A percentile compares a stretch with the other conserved stretches of the same genome.
phyloP scores from a whole-genome alignment of 2,113 vertebrate genomes.

The Scomber japonicus region DNA sequence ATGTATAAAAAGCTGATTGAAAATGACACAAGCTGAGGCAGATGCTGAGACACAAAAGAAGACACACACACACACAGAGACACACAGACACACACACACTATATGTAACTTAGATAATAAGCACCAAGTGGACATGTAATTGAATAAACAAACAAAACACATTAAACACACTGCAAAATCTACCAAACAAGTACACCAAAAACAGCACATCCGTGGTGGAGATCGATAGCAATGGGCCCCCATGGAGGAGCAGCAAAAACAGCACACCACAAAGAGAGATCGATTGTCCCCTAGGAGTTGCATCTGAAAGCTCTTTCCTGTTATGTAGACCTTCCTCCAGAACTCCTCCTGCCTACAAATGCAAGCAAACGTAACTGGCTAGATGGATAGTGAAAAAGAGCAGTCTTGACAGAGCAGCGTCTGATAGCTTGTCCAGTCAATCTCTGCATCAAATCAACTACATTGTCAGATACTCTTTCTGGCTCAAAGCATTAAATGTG shows the following conservation, averaged over 20 bases:
- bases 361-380: slow-evolving; percentile 54
- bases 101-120: no score
- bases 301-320: slow-evolving; percentile 72
- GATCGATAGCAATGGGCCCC: slow-evolving; percentile 65
- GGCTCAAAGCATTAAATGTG: slow-evolving; percentile 41
- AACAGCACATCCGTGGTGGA: slow-evolving; percentile 22
- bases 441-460: slow-evolving; percentile 69
- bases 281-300: slow-evolving; percentile 64
- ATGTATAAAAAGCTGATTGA: slow-evolving; percentile 58
- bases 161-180: slow-evolving; percentile 25
- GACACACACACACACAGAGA: background rate
- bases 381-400: slow-evolving; percentile 53
- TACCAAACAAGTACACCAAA: background rate
- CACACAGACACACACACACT: no score
- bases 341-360: slow-evolving; percentile 66
- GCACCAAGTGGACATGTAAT: slow-evolving; percentile 13
- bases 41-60: background rate
- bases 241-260: slow-evolving; percentile 58
- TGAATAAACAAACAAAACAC: slow-evolving; percentile 17
- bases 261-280: slow-evolving; percentile 65
- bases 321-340: slow-evolving; percentile 60
- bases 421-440: slow-evolving; percentile 67
- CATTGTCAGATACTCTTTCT: slow-evolving; percentile 59
- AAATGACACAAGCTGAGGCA: slow-evolving; percentile 9
- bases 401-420: slow-evolving; percentile 49